phyloP scores from a whole-genome alignment of 2,797 vertebrate genomes.

The Rhabdomys pumilio region DNA sequence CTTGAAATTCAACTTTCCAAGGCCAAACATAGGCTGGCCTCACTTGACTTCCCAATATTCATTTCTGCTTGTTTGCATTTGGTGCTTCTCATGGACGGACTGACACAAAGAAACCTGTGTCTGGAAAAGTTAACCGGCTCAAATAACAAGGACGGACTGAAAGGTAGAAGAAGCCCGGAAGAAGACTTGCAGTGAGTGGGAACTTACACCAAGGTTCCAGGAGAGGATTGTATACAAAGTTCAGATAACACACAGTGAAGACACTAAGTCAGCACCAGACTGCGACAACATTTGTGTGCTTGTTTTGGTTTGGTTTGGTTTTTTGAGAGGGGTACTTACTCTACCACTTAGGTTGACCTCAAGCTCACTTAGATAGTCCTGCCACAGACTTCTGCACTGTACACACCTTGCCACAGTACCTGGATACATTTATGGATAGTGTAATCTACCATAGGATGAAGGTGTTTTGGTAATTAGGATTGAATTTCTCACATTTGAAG shows the following conservation, averaged over 20 bases:
- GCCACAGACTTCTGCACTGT: neutral
- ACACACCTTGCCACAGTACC: neutral
- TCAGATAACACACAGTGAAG: slow-evolving; percentile 46
- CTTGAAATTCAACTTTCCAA: slow-evolving; percentile 28
- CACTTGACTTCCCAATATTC: neutral
- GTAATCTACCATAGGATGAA: slow-evolving; percentile 8
- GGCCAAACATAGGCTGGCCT: neutral
- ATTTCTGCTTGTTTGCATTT: slow-evolving; percentile 19
- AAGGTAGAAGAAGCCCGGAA: slow-evolving; percentile 52
- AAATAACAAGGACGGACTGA: slow-evolving; percentile 21
- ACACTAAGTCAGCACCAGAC: neutral
- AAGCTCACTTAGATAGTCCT: neutral
- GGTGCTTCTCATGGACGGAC: slow-evolving; percentile 9
- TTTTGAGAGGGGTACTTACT: neutral
- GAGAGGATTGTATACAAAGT: slow-evolving; percentile 18
- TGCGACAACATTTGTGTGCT: neutral
- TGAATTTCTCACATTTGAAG: slow-evolving; percentile 40
- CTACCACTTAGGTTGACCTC: neutral
- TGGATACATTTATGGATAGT: neutral
- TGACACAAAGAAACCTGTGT: slow-evolving; percentile 45
- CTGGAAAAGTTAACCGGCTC: slow-evolving; percentile 68
- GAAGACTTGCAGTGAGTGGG: slow-evolving; percentile 27
- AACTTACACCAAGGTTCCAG: slow-evolving; percentile 37
- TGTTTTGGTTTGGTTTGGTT: neutral
- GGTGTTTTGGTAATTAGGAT: neutral